Evolutionary conservation across 2,888 invertebrate genomes (phyloP).

Genomic region (Torymus aiolomorphi): DNA sequence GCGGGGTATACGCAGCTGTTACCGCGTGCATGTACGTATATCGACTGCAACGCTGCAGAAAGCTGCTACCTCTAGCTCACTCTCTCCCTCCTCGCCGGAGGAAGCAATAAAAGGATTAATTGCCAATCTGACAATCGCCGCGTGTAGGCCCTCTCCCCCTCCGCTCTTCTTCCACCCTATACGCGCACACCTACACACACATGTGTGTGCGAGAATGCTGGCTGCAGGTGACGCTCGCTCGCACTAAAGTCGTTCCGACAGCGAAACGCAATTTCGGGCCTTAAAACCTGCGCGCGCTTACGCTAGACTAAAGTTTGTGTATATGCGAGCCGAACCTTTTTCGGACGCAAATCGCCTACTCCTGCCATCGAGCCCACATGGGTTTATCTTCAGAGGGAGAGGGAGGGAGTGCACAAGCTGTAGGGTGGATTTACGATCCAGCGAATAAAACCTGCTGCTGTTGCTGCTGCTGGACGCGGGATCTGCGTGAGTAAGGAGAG

Average conservation of each 20-base stretch:
- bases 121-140: slow-evolving; percentile 22
- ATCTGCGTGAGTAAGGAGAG: neutral
- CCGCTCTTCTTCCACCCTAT: neutral
- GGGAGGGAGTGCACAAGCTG: neutral
- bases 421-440: slow-evolving; percentile 3
- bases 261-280: slow-evolving; percentile 22
- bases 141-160: neutral
- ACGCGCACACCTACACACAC: neutral
- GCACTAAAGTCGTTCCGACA: neutral
- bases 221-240: neutral
- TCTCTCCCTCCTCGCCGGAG: neutral
- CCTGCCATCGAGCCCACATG: neutral
- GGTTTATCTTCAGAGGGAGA: slow-evolving; percentile 13
- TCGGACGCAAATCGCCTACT: slow-evolving; percentile 10
- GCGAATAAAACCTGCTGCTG: slow-evolving; percentile 3
- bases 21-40: too few relatives aligned
- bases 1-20: too few relatives aligned
- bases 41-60: too few relatives aligned
- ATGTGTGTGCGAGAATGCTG: neutral
- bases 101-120: slow-evolving; percentile 42
- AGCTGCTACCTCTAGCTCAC: neutral
- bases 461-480: too few relatives aligned
- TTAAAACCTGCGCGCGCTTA: neutral
- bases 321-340: neutral
- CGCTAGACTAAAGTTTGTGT: neutral